Percentiles rank a stretch among this genome's conserved stretches.
These are phyloP conservation scores for Apamea crenata DNA, from an alignment of 2,888 invertebrate species.

Conservation along the genomic window DNA sequence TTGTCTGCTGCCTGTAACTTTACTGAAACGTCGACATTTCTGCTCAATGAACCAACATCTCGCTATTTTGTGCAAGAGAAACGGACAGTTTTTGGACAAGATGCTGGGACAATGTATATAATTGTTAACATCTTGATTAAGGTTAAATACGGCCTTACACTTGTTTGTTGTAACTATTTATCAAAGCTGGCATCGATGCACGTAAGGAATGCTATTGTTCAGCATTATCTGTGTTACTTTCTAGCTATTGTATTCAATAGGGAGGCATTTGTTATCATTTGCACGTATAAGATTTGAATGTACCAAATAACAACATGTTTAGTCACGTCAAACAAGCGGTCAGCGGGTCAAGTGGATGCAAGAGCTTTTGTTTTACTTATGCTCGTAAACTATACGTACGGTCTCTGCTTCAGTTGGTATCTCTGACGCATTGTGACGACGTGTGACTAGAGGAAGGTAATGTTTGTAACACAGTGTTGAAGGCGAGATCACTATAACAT, in stretches of 20 bases:
- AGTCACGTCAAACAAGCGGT: constrained; percentile 72
- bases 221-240: constrained; percentile 76
- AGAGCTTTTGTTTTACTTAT: constrained; percentile 62
- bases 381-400: constrained; percentile 82
- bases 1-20: constrained; percentile 50
- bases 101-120: constrained; percentile 26
- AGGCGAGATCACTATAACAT: constrained; percentile 81
- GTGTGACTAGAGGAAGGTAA: constrained; percentile 71
- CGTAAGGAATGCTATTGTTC: constrained; percentile 83
- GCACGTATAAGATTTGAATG: constrained; percentile 74
- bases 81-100: constrained; percentile 15
- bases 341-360: constrained; percentile 72
- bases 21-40: constrained; percentile 54
- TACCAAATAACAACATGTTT: constrained; percentile 71
- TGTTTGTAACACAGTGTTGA: constrained; percentile 67
- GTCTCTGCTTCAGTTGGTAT: constrained; percentile 88
- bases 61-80: constrained; percentile 29
- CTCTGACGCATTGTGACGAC: constrained; percentile 85
- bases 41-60: constrained; percentile 47
- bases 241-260: constrained; percentile 81
- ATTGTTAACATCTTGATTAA: constrained; percentile 43
- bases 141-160: constrained; percentile 24
- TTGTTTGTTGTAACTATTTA: constrained; percentile 47
- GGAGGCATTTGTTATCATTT: constrained; percentile 72
- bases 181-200: constrained; percentile 69